Evolutionary conservation across 2,797 vertebrate genomes (phyloP).

Genomic region (Eidolon dupreanum): DNA sequence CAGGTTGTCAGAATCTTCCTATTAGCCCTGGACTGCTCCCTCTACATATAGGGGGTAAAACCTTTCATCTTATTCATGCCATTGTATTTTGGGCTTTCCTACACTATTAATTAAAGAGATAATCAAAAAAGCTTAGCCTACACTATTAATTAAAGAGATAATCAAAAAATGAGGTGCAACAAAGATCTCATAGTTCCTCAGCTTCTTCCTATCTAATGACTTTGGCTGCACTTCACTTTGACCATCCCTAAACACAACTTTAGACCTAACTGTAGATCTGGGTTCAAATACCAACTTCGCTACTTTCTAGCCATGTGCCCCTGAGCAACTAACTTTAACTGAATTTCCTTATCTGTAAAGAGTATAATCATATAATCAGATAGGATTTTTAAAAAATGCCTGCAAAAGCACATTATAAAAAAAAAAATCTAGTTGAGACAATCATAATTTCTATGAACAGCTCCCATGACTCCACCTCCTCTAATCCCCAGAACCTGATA

Average conservation of each 20-base stretch:
- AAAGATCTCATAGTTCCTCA: not conserved
- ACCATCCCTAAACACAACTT: not conserved
- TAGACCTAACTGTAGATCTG: not conserved
- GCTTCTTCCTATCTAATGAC: not conserved
- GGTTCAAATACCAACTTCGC: not conserved
- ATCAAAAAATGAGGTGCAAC: not conserved
- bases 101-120: not conserved
- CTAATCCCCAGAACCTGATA: not conserved
- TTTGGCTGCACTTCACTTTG: not conserved
- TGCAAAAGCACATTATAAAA: slow-evolving; percentile 17
- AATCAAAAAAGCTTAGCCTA: not conserved
- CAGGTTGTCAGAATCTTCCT: not conserved
- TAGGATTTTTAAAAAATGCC: not conserved
- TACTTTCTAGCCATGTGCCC: not conserved
- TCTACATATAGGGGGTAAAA: not conserved
- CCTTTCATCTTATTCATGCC: not conserved
- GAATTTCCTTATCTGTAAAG: slow-evolving; percentile 13
- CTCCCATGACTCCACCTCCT: not conserved
- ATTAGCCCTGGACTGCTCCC: not conserved
- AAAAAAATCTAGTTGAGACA: slow-evolving; percentile 8
- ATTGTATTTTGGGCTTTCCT: not conserved
- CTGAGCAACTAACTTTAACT: not conserved
- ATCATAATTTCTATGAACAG: not conserved
- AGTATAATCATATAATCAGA: not conserved
- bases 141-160: not conserved